Percentiles rank a stretch among this genome's conserved stretches.
phyloP scores from a whole-genome alignment of 2,113 vertebrate species.

The Zosterops borbonicus region DNA sequence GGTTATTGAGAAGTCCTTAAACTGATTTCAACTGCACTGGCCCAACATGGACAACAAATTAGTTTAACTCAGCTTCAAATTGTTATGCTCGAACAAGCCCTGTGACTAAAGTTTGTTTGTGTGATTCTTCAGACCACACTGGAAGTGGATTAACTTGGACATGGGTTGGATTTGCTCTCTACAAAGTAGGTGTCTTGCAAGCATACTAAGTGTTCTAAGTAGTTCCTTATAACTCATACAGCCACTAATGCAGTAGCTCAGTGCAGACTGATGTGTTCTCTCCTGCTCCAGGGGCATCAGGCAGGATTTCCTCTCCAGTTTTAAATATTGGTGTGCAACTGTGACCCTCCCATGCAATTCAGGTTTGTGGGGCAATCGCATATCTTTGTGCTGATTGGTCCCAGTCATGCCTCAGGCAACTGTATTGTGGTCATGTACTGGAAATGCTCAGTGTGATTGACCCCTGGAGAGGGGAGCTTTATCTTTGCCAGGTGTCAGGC shows the following conservation, averaged over 20 bases:
- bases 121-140: neutral
- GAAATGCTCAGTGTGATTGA: neutral
- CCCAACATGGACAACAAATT: neutral
- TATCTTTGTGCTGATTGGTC: neutral
- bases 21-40: neutral
- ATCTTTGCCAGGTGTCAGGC: neutral
- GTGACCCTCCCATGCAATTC: neutral
- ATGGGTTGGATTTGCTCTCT: neutral
- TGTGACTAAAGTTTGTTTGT: neutral
- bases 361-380: neutral
- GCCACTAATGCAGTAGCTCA: neutral
- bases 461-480: neutral
- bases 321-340: neutral
- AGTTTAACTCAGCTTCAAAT: neutral
- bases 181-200: neutral
- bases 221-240: neutral
- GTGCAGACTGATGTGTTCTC: neutral
- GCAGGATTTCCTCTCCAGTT: neutral
- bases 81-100: neutral
- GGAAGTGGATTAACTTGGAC: neutral
- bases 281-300: neutral
- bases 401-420: neutral
- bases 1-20: neutral
- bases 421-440: neutral
- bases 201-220: neutral